phyloP scores from a whole-genome alignment of 2,113 vertebrate genomes.

The Glareola pratincola region DNA sequence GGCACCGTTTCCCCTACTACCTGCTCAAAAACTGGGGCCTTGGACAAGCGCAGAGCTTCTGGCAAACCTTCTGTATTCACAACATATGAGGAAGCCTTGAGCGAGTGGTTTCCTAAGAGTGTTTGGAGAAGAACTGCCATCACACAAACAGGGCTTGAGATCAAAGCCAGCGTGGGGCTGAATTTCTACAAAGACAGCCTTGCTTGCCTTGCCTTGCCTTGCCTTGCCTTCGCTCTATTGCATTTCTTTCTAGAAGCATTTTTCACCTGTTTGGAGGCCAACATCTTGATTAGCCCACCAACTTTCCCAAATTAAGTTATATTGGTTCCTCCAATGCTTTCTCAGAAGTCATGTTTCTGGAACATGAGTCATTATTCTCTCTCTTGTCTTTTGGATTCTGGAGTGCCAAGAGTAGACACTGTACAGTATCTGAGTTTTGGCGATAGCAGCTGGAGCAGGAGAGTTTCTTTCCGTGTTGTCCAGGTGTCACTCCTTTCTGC shows the following conservation, averaged over 20 bases:
- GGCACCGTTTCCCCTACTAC: background rate
- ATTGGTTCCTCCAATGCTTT: background rate
- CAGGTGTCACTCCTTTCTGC: background rate
- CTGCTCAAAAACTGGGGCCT: background rate
- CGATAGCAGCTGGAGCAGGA: background rate
- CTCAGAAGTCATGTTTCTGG: background rate
- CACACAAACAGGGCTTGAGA: accelerated
- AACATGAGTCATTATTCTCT: background rate
- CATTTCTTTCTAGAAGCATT: background rate
- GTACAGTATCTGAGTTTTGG: accelerated
- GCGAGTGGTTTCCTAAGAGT: background rate
- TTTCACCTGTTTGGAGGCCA: background rate
- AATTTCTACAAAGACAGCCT: background rate
- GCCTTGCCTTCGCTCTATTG: background rate
- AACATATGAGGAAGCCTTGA: background rate
- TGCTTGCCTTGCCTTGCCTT: background rate
- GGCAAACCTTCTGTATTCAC: background rate
- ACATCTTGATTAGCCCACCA: accelerated
- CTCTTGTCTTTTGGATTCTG: background rate
- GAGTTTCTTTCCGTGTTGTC: background rate
- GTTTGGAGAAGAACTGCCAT: background rate
- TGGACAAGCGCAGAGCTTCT: background rate
- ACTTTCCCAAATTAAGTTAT: background rate
- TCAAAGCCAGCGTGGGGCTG: background rate
- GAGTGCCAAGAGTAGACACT: background rate